Conservation (phyloP, 2,113 vertebrate species). For the Leucosticte australis region DNA sequence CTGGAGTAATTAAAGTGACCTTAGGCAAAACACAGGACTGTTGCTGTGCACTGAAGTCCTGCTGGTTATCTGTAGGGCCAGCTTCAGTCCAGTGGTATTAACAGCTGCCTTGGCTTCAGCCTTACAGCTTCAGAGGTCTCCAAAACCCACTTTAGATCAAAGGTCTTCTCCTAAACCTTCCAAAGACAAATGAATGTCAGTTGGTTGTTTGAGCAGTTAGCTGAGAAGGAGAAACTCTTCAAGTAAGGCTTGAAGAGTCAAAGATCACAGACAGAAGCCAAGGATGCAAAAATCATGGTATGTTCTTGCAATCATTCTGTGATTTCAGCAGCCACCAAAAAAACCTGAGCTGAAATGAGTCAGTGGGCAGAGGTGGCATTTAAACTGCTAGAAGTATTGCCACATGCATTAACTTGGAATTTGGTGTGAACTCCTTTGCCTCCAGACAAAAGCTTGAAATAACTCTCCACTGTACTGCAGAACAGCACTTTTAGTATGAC, state of each 20-base stretch:
- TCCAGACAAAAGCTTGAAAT: background rate
- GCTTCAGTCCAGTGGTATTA: background rate
- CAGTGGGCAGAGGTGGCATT: background rate
- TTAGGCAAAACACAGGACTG: background rate
- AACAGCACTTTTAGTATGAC: background rate
- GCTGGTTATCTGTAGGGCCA: background rate
- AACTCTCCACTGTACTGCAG: background rate
- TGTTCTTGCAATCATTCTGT: background rate
- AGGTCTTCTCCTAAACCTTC: background rate
- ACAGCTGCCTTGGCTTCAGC: background rate
- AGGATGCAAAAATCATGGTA: background rate
- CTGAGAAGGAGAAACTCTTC: background rate
- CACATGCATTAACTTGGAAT: background rate
- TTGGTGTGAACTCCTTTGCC: background rate
- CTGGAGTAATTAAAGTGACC: slow-evolving; percentile 59
- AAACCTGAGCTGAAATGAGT: background rate
- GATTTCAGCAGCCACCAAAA: background rate
- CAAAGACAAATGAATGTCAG: slow-evolving; percentile 29
- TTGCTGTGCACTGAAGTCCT: background rate
- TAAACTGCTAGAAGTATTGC: background rate
- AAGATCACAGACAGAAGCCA: background rate
- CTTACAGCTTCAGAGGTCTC: slow-evolving; percentile 2
- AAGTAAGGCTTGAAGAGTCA: background rate
- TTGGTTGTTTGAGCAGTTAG: background rate
- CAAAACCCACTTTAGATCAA: background rate